Base-by-base conservation (phyloP, 92 coral and sea anemone genomes). In the Palythoa heliodiscus region DNA sequence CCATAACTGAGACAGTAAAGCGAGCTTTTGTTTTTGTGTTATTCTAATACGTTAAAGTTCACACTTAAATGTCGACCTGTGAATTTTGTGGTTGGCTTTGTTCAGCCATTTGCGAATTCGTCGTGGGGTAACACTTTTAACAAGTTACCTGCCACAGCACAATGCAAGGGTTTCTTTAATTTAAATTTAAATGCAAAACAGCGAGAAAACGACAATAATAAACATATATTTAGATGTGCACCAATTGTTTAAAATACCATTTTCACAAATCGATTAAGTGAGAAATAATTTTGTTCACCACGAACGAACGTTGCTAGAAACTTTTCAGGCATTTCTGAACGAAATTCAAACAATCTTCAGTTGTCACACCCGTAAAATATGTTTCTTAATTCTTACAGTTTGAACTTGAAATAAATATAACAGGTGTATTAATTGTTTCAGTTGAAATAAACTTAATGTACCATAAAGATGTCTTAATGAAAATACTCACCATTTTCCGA, bases 161-260 rank as follows among this genome's bases (percentile, higher is more conserved):
- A 91, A 76, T 89, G 83, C 67, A 83, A 84, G 77, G 87, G 88
- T 80, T 80, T 72, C 73, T 80, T 87, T 89, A 89, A 91, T 91
- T 91, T 87, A 83, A 71, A 91, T 91, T 91, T 89, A 91, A 91
- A 91, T 91, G 94, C 92, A 85, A 86, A 86, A 87, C 87, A 79
- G 85, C 92, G 90, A 52, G 85, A 72, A 82, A 87, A 54, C 69
- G 92, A 87, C 79, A 73, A 69, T 80, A 80, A 80, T 89, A 78
- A 91, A 89, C 87, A 75, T 83, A 86, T 89, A 86, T 89, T 91
- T 89, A 89, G 78, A 91, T 63, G 74, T 77, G 71, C 83, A 67
- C 85, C 90, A 76, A 91, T 91, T 91, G 94, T 88, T 86, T 70
- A 77, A 86, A 83, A 89, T 86, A n/a, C 77, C 90, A 86, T 76